Evolutionary conservation across 1,140 invertebrate species (phyloP).

Genomic region (Agrypnia vestita): DNA sequence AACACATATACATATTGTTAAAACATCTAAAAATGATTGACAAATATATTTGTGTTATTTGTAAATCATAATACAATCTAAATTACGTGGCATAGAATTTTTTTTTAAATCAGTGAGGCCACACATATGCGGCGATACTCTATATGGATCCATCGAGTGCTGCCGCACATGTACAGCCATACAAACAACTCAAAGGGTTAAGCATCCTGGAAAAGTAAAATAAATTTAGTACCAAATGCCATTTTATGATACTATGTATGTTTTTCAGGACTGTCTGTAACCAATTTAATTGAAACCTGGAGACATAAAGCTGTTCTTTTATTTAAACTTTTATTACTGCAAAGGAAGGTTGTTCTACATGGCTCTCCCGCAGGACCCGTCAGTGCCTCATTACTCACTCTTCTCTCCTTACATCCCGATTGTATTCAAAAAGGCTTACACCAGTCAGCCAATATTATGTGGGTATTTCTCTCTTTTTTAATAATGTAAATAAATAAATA

Average conservation of each 20-base stretch:
- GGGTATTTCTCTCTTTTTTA: conserved; percentile 62
- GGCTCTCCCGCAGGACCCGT: conserved; percentile 93
- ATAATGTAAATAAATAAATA: not conserved
- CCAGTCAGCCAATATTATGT: conserved; percentile 88
- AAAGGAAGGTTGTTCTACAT: conserved; percentile 93
- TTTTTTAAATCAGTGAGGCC: too few relatives aligned
- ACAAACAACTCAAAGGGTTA: too few relatives aligned
- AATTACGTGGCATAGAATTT: too few relatives aligned
- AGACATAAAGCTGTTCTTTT: conserved; percentile 93
- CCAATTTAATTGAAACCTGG: conserved; percentile 89
- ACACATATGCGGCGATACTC: too few relatives aligned
- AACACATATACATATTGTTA: too few relatives aligned
- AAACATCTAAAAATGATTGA: too few relatives aligned
- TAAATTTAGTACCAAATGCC: too few relatives aligned
- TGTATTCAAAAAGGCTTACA: conserved; percentile 91
- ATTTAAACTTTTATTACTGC: conserved; percentile 94
- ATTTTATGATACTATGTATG: not conserved
- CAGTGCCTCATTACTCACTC: conserved; percentile 88
- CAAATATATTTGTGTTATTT: too few relatives aligned
- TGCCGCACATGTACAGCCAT: too few relatives aligned
- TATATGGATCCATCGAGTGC: too few relatives aligned
- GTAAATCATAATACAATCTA: too few relatives aligned
- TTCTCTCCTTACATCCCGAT: conserved; percentile 92
- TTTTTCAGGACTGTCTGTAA: conserved; percentile 83
- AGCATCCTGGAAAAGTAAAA: too few relatives aligned